Evolutionary conservation across 2,797 vertebrate species (phyloP), one percentile per base, ranked within the genome.

Genomic region (Novumbra hubbsi): DNA sequence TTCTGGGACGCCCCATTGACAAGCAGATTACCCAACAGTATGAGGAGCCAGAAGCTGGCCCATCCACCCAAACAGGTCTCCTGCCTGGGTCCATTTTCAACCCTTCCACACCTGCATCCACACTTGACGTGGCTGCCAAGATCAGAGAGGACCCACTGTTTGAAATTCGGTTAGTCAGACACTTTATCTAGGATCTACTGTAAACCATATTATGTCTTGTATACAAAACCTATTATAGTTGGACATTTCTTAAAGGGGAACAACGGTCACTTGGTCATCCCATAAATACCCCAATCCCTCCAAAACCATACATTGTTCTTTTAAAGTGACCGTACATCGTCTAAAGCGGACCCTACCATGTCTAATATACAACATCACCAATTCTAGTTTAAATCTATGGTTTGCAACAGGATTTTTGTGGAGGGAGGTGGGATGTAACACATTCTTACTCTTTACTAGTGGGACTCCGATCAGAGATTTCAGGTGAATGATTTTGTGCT

Each of bases 131-230:
- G 90, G 96, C 97, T 69, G 96, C 94, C 80, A 99, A 99, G 76
- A 98, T 99, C 83, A 93, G 97, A 0, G 97, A 99, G 82, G 98
- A 99, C 73, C 97, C 98, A 0, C 93, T 99, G 4, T 99, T 99
- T 88, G 91, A 95, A 83, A 99, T 99, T 85, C 94, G 96, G 97
- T 98, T 48, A 82, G 88, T 71, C 30, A 16, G 1, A 64, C 4
- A 16, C 24, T 50, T 64, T 30, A 16, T 70, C 16, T 8, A 28
- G 7, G 67, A 24, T 16, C 32, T 5, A 24, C 1, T 50, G 4
- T 30, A 28, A 57, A 49, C 24, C 15, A 14, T 45, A 21, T 62
- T 27, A 5, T 27, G 24, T 12, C 27, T 24, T 63, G 14, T 27
- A 27, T 27, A 14, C 11, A 55, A n/a, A 55, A n/a, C 19, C 9